phyloP scores from a whole-genome alignment of 2,113 vertebrate genomes.

The Antechinus flavipes region DNA sequence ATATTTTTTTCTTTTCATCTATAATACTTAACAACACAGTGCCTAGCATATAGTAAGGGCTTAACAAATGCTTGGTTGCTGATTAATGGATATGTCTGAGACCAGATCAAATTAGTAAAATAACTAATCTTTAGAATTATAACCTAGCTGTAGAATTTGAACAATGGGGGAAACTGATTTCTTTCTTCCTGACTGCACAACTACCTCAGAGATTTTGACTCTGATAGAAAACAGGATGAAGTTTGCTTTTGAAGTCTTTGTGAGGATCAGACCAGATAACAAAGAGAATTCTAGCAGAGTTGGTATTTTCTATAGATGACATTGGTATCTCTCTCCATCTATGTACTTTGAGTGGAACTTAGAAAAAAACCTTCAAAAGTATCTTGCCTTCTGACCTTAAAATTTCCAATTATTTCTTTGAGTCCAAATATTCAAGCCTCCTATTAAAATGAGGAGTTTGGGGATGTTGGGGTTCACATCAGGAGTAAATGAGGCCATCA shows the following conservation, averaged over 20 bases:
- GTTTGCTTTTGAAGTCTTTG: background rate
- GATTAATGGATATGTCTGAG: background rate
- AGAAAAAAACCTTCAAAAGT: background rate
- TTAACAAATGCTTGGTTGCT: background rate
- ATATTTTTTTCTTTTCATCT: background rate
- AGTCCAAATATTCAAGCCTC: background rate
- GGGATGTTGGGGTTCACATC: background rate
- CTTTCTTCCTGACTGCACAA: background rate
- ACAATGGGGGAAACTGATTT: background rate
- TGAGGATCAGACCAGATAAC: background rate
- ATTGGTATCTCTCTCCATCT: background rate
- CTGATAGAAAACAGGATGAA: background rate
- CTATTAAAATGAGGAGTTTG: background rate
- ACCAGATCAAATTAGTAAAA: background rate
- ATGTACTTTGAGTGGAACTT: background rate
- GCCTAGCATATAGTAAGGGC: background rate
- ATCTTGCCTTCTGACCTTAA: background rate
- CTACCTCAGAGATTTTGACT: background rate
- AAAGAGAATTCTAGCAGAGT: background rate
- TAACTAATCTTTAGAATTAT: no score
- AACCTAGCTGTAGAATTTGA: background rate
- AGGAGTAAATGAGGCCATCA: background rate
- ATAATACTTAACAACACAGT: background rate
- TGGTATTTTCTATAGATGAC: background rate
- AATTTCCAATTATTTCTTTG: background rate